Conservation (phyloP, 2,797 vertebrate genomes). For the Macroramphosus scolopax region DNA sequence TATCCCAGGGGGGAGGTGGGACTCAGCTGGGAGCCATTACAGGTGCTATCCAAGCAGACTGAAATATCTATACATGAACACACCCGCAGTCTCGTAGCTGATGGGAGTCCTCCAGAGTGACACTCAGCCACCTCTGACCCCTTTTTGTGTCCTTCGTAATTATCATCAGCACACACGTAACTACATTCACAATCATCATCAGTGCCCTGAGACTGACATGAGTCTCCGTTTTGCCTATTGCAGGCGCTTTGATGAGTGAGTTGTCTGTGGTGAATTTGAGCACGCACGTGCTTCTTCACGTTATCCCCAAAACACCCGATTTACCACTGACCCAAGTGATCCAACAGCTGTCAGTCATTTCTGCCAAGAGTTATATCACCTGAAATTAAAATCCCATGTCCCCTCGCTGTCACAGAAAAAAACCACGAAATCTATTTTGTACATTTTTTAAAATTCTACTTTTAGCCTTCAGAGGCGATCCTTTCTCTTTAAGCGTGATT, state of each 20-base stretch:
- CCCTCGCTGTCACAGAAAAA: constrained; percentile 18
- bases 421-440: constrained; percentile 20
- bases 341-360: constrained; percentile 71
- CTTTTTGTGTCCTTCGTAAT: constrained; percentile 67
- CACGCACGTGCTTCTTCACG: constrained; percentile 16
- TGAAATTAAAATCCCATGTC: constrained; percentile 45
- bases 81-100: constrained; percentile 20
- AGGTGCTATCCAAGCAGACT: constrained; percentile 68
- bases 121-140: constrained; percentile 67
- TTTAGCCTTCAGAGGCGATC: constrained; percentile 19
- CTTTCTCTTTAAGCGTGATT: constrained; percentile 49
- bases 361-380: constrained; percentile 42
- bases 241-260: constrained; percentile 61
- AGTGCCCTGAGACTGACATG: constrained; percentile 59
- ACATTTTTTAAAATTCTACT: constrained; percentile 32
- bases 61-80: constrained; percentile 43
- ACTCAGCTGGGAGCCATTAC: constrained; percentile 84
- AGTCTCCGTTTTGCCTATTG: constrained; percentile 60
- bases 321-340: constrained; percentile 33
- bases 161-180: constrained; percentile 70
- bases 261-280: constrained; percentile 21
- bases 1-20: constrained; percentile 17
- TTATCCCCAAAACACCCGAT: constrained; percentile 28
- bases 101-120: constrained; percentile 53
- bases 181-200: constrained; percentile 76